phyloP scores from a whole-genome alignment of 2,888 invertebrate genomes.

The Drosophila neutralis region DNA sequence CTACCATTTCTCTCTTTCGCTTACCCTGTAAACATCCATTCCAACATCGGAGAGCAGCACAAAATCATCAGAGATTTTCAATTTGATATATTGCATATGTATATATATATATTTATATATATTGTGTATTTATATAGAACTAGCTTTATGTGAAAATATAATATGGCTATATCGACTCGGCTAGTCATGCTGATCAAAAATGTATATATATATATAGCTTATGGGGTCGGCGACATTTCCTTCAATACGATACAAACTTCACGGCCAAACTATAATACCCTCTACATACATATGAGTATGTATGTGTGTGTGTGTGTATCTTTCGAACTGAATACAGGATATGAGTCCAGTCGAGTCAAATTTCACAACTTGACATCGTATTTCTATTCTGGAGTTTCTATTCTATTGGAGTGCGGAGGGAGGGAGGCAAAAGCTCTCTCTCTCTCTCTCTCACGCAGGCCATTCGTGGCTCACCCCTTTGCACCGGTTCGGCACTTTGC shows the following conservation, averaged over 20 bases:
- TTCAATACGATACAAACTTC: neutral
- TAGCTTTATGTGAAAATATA: too few species aligned
- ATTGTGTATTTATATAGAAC: neutral
- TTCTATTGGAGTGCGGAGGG: neutral
- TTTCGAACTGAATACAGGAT: neutral
- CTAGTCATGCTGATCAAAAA: neutral
- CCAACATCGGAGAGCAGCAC: neutral
- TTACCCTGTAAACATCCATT: slow-evolving; percentile 12
- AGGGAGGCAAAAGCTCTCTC: neutral
- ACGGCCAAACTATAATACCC: neutral
- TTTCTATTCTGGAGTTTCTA: slow-evolving; percentile 5
- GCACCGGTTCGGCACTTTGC: neutral
- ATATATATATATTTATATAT: neutral
- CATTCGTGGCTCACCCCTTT: slow-evolving; percentile 24
- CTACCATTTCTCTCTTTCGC: neutral
- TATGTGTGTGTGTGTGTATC: neutral
- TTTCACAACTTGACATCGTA: neutral
- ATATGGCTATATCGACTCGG: too few species aligned
- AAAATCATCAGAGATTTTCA: neutral
- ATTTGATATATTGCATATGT: neutral
- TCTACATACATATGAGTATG: neutral
- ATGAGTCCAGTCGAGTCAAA: neutral
- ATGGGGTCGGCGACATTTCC: neutral
- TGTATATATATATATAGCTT: neutral
- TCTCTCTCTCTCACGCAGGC: slow-evolving; percentile 20